phyloP scores from a whole-genome alignment of 2,797 vertebrate species.

The Lophura swinhoii region DNA sequence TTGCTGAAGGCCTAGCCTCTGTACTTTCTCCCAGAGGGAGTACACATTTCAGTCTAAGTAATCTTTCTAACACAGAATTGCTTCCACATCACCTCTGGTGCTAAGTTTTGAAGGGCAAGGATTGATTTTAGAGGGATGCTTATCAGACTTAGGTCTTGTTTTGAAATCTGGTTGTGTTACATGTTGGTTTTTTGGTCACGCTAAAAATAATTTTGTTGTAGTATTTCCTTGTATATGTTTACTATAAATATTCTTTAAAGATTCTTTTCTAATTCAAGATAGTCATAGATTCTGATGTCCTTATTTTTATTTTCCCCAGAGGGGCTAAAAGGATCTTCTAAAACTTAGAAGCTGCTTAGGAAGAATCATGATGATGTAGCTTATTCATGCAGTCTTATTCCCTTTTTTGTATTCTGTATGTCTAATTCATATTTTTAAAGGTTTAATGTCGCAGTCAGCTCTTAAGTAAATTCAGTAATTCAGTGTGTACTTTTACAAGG shows the following conservation, averaged over 20 bases:
- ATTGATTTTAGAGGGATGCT: neutral
- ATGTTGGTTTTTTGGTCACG: neutral
- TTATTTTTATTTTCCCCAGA: neutral
- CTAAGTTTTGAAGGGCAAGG: neutral
- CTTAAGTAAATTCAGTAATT: neutral
- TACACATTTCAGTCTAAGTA: neutral
- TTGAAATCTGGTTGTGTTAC: neutral
- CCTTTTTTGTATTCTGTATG: neutral
- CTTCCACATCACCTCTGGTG: neutral
- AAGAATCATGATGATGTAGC: neutral
- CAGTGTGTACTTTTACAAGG: neutral
- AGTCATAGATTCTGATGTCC: neutral
- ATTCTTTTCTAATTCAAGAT: neutral
- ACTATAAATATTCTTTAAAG: neutral
- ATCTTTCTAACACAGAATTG: neutral
- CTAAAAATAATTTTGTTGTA: neutral
- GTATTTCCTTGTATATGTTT: neutral
- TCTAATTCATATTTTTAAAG: neutral
- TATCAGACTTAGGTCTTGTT: neutral
- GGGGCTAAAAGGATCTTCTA: neutral
- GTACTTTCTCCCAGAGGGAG: neutral
- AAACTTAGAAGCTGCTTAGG: neutral
- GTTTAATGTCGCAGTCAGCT: neutral
- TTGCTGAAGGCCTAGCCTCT: neutral
- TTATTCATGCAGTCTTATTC: neutral